phyloP scores from a whole-genome alignment of 2,113 vertebrate species.

The Phalacrocorax carbo region DNA sequence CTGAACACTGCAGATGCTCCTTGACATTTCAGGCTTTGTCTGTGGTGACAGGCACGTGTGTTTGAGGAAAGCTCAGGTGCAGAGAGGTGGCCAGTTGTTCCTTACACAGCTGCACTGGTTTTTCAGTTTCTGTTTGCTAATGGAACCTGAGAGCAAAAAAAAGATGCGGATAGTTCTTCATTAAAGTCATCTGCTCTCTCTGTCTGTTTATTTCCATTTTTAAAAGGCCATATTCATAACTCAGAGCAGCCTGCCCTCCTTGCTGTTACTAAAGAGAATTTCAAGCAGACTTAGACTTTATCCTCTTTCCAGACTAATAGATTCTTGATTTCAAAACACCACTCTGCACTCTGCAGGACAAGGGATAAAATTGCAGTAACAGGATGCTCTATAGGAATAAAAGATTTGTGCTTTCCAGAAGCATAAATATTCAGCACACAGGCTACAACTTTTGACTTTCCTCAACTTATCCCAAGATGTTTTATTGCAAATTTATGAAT shows the following conservation, averaged over 20 bases:
- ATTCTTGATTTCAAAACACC: slow-evolving; percentile 55
- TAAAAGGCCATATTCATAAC: slow-evolving; percentile 69
- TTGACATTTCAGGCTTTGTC: neutral
- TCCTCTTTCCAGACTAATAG: neutral
- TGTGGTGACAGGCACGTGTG: neutral
- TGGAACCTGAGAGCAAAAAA: slow-evolving; percentile 23
- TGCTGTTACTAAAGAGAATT: slow-evolving; percentile 32
- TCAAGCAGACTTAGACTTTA: slow-evolving; percentile 29
- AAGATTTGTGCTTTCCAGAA: neutral
- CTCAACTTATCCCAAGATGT: neutral
- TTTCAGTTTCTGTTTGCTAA: slow-evolving; percentile 23
- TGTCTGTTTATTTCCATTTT: slow-evolving; percentile 66
- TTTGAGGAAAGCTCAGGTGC: neutral
- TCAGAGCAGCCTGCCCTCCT: slow-evolving; percentile 31
- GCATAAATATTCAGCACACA: neutral
- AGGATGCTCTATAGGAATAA: neutral
- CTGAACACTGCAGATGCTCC: neutral
- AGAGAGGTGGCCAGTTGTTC: neutral
- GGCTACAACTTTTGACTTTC: neutral
- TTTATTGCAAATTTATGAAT: slow-evolving; percentile 3
- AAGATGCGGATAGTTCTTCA: neutral
- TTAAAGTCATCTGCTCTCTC: slow-evolving; percentile 41
- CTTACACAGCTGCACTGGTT: neutral
- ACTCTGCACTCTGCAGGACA: slow-evolving; percentile 67
- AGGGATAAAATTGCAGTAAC: neutral